A percentile compares a stretch with the other conserved stretches of the same genome.
Evolutionary conservation across 2,797 vertebrate genomes (phyloP).

Genomic region (Anguilla marmorata): DNA sequence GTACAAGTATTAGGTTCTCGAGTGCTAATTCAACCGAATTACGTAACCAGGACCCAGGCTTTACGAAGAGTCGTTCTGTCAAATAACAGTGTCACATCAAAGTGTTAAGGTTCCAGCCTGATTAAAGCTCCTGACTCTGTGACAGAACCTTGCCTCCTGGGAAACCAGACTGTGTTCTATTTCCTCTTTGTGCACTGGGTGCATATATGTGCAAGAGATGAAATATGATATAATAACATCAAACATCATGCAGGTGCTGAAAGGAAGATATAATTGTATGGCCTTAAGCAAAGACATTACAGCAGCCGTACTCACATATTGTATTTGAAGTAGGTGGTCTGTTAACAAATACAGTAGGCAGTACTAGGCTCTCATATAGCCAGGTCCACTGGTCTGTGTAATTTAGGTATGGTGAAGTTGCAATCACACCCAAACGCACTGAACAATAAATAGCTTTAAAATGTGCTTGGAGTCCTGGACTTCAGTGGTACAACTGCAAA

Average conservation of each 20-base stretch:
- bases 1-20: background rate
- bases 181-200: background rate
- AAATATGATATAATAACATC: background rate
- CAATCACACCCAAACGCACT: background rate
- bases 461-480: background rate
- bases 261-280: background rate
- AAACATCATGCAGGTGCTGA: background rate
- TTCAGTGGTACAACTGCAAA: background rate
- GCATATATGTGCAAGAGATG: background rate
- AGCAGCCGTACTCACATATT: background rate
- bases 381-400: background rate
- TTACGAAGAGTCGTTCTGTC: background rate
- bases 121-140: background rate
- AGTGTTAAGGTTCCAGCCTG: background rate
- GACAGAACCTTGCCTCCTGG: background rate
- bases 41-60: background rate
- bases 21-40: background rate
- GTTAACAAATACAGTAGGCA: background rate
- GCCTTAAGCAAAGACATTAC: background rate
- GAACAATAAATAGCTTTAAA: background rate
- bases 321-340: background rate
- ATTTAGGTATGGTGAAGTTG: background rate
- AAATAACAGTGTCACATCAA: background rate
- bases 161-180: background rate
- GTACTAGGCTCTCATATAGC: background rate